These are phyloP conservation scores for Myotis yumanensis DNA, from an alignment of 2,113 vertebrate species.

Conservation along the genomic window DNA sequence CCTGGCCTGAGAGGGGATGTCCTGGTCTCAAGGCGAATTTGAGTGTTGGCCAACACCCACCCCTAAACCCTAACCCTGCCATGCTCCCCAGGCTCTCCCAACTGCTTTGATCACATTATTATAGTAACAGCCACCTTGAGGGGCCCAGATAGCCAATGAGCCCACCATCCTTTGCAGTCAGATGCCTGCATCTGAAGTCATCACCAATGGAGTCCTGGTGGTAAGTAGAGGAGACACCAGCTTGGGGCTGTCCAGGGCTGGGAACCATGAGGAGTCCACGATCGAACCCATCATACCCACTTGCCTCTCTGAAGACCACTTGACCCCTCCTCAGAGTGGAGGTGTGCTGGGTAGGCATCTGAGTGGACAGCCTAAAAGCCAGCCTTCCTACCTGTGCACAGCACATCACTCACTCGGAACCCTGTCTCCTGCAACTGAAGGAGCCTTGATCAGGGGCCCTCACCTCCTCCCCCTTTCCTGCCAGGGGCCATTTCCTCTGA, in stretches of 20 bases:
- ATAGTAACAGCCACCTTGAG: not conserved
- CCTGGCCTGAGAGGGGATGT: not conserved
- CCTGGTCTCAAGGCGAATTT: not conserved
- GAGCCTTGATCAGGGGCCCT: not conserved
- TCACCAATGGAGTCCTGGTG: constrained; percentile 87
- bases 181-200: constrained; percentile 75
- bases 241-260: not conserved
- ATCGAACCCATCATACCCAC: not conserved
- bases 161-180: constrained; percentile 77
- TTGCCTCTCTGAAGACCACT: constrained; percentile 9
- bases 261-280: not conserved
- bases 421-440: not conserved
- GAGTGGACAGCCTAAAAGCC: not conserved
- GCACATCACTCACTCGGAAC: not conserved
- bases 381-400: not conserved
- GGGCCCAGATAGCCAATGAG: not conserved
- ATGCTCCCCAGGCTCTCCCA: not conserved
- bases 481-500: not conserved
- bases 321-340: not conserved
- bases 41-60: not conserved
- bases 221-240: constrained; percentile 77
- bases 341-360: not conserved
- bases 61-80: not conserved
- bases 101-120: not conserved
- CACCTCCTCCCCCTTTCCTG: not conserved